A percentile compares a stretch with the other conserved stretches of the same genome.
Conservation (phyloP, 2,888 invertebrate genomes). For the Amphiduros pacificus region DNA sequence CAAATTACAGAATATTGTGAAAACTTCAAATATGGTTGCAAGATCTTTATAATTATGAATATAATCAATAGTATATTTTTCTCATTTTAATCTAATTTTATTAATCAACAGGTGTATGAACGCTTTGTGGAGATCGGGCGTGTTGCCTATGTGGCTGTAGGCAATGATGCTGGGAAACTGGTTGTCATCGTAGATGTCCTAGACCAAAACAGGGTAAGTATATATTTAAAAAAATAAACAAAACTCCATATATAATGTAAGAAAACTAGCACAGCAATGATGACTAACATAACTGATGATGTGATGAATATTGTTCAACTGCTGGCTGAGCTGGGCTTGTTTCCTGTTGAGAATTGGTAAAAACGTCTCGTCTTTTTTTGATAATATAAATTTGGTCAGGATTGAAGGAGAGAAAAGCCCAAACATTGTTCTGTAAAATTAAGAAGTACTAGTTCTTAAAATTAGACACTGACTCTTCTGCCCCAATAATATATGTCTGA, state of each 20-base stretch:
- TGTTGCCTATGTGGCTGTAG: conserved; percentile 91
- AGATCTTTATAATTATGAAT: no score
- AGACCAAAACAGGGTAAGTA: conserved; percentile 86
- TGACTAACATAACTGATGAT: neutral
- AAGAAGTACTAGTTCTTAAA: neutral
- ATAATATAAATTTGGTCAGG: no score
- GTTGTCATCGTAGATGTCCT: conserved; percentile 94
- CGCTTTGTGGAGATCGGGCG: conserved; percentile 94
- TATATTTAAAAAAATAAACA: neutral
- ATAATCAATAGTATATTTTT: no score
- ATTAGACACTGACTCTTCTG: neutral
- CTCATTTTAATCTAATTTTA: neutral
- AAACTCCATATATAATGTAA: neutral
- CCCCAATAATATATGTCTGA: neutral
- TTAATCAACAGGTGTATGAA: conserved; percentile 28
- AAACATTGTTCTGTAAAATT: no score
- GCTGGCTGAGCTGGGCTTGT: conserved; percentile 6
- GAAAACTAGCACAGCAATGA: neutral
- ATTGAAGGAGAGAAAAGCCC: no score
- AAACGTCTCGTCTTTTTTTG: no score
- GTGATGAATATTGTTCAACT: conserved; percentile 14
- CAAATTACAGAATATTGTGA: no score
- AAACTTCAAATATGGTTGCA: no score
- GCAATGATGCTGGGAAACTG: conserved; percentile 86
- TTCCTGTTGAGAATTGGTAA: no score